Evolutionary conservation across 2,888 invertebrate species (phyloP), one percentile per base, ranked within the genome.

Genomic region (Polymixis flavicincta): DNA sequence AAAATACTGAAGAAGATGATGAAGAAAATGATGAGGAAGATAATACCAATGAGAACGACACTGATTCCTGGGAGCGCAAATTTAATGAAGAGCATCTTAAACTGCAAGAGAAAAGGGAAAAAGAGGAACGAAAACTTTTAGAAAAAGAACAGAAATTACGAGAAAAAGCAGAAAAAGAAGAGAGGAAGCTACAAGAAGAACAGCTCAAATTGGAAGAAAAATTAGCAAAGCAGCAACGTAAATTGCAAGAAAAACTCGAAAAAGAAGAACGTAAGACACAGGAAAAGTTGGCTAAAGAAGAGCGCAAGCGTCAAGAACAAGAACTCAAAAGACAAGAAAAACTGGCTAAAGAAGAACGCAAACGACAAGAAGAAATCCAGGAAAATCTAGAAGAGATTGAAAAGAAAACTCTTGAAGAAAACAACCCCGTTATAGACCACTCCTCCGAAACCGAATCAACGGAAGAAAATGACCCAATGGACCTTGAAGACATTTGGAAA

Each of bases 401-500:
- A 83, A 88, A 94, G 78, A 89, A 93, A 77, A 89, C 90, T 1
- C 42, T 89, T 6, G 83, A 90, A 80, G 83, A 89, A 78, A 82
- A 85, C 42, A 87, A 81, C 5, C 61, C 83, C 0, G 25, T 90
- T 25, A 83, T 86, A 55, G 90, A 90, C 25, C 67, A 61, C 71
- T 91, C 91, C 5, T 75, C 84, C 17, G 93, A 93, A 76, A 91
- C 91, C 19, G 93, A 93, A 76, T 91, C 91, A 48, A 75, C 71
- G 3, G 93, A 93, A 75, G 89, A 89, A 79, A 87, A 91, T 75
- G 90, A 91, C 67, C 88, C 91, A 5, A 79, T 94, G n/a, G 95
- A 96, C 66, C 84, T 96, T n/a, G 94, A 94, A 87, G 94, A 95
- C 67, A 86, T 96, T 66, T 96, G 95, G 94, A 94, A 94, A 85